phyloP scores from a whole-genome alignment of 2,113 vertebrate genomes.

The Xenotilapia caudafasciata region DNA sequence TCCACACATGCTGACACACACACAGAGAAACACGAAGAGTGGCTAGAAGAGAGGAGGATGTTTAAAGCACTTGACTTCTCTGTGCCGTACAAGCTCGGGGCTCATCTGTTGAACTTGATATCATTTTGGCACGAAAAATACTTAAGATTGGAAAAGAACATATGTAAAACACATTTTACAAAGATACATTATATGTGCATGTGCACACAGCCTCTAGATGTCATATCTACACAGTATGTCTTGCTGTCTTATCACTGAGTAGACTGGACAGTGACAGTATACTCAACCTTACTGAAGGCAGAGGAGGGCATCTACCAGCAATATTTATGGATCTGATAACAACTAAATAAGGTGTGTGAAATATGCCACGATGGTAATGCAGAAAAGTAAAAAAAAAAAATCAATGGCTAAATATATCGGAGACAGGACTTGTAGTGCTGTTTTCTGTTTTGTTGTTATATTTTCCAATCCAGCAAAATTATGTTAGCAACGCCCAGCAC shows the following conservation, averaged over 20 bases:
- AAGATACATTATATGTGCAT: not conserved
- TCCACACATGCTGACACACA: not conserved
- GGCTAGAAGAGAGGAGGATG: not conserved
- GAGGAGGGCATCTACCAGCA: not conserved
- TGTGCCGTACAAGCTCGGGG: too few relatives aligned
- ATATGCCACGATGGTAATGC: not conserved
- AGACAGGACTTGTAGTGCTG: not conserved
- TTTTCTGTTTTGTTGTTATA: not conserved
- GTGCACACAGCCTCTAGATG: not conserved
- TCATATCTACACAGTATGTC: not conserved
- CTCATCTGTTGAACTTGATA: not conserved
- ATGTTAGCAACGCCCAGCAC: not conserved
- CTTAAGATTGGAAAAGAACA: not conserved
- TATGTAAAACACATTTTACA: not conserved
- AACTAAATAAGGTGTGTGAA: not conserved
- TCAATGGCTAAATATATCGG: not conserved
- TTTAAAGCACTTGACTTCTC: not conserved
- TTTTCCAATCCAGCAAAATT: not conserved
- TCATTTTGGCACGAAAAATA: not conserved
- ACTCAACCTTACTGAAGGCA: not conserved
- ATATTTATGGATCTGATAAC: not conserved
- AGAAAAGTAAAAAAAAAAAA: not conserved
- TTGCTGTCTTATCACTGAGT: not conserved
- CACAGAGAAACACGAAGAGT: not conserved
- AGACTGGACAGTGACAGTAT: not conserved